These are phyloP conservation scores for Polymixis flavicincta DNA, from an alignment of 2,888 invertebrate genomes.

Conservation along the genomic window DNA sequence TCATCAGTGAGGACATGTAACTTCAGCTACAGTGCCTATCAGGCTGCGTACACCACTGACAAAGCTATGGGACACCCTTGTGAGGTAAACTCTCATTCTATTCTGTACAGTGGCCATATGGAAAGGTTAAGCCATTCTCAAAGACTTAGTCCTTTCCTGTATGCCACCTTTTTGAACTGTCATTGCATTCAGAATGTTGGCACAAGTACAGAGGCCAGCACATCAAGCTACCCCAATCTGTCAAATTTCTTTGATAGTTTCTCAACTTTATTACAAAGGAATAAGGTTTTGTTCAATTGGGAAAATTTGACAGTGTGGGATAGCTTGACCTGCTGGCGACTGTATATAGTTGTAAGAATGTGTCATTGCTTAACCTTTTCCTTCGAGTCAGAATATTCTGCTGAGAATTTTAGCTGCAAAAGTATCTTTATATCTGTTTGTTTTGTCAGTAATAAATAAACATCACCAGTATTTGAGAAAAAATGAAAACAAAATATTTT, in stretches of 20 bases:
- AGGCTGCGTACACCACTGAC: constrained; percentile 98
- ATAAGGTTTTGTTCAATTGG: too few relatives aligned
- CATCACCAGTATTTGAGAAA: neutral
- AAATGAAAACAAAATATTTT: neutral
- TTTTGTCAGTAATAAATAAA: neutral
- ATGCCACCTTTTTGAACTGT: neutral
- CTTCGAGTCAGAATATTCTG: too few relatives aligned
- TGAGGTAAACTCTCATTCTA: constrained; percentile 87
- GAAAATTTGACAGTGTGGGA: too few relatives aligned
- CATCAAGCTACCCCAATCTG: too few relatives aligned
- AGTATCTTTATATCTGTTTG: neutral
- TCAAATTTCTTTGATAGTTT: too few relatives aligned
- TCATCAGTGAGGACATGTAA: constrained; percentile 98
- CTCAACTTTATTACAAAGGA: too few relatives aligned
- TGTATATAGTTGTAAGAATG: neutral
- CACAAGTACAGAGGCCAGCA: too few relatives aligned
- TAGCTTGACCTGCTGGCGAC: too few relatives aligned
- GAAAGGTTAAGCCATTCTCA: neutral
- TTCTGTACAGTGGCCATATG: neutral
- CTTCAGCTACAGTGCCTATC: constrained; percentile 98
- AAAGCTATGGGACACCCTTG: constrained; percentile 97
- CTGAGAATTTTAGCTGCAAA: neutral
- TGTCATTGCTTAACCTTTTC: neutral
- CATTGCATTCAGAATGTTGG: neutral
- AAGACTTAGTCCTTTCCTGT: neutral